These are phyloP conservation scores for Haplochromis burtoni DNA, from an alignment of 2,113 vertebrate species.

Conservation along the genomic window DNA sequence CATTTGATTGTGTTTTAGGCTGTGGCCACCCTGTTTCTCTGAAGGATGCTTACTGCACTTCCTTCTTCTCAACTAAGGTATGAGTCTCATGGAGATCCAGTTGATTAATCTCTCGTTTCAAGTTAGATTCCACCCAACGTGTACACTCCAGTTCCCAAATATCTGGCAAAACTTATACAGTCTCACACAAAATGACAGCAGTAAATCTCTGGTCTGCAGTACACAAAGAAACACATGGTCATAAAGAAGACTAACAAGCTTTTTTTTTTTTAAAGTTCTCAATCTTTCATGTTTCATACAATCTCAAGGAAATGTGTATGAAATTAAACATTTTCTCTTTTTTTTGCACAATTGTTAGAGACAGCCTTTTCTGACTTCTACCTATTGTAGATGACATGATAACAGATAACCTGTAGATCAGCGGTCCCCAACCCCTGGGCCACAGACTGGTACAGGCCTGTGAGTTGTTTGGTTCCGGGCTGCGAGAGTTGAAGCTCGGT, in stretches of 20 bases:
- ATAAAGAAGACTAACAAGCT: background rate
- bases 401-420: background rate
- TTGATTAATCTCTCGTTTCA: background rate
- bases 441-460: background rate
- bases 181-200: background rate
- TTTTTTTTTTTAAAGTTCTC: background rate
- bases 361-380: background rate
- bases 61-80: background rate
- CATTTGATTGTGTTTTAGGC: background rate
- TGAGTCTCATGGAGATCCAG: background rate
- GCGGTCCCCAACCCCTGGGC: background rate
- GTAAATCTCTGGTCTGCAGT: background rate
- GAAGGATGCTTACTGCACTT: background rate
- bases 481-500: background rate
- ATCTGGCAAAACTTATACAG: background rate
- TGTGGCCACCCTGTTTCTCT: background rate
- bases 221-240: background rate
- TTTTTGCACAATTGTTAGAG: background rate
- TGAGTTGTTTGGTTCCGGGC: rapidly evolving
- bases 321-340: background rate
- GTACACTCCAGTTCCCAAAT: background rate
- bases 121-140: background rate
- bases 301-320: background rate
- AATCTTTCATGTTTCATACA: background rate
- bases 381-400: background rate